Evolutionary conservation across 2,888 invertebrate species (phyloP), one percentile per base, ranked within the genome.

Genomic region (Platycheirus rosarum): DNA sequence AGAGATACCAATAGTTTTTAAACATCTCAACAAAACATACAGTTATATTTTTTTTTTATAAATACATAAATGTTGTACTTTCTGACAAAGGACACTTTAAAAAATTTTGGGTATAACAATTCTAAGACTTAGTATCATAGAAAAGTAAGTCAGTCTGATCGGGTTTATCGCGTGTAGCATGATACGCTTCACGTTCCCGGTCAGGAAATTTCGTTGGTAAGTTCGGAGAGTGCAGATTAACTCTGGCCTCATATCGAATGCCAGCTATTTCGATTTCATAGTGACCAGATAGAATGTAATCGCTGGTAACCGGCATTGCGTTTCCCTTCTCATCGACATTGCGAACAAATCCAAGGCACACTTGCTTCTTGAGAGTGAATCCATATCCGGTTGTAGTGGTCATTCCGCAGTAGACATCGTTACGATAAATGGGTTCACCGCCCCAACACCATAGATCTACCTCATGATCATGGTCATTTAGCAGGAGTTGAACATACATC

Each of bases 331-430:
- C 92, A 88, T 97, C 94, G 23, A 95, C 89, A 88, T 98, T 95
- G 88, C 97, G 95, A 35, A 99, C 94, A 89, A 97, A 98, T 4
- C 98, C 99, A 20, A 99, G 93, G 87, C 98, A 98, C 2, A 99
- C 97, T 92, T 97, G 97, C 91, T 96, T 96, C 87, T 95, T 96
- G 86, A 98, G 95, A 0, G 98, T 98, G 89, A 94, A 98, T 2
- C 98, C 99, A 90, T 97, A 99, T 53, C 97, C 97, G 9, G 98
- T 97, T 1, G 98, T 98, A 0, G 98, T 99, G 8, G 97, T 97
- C 90, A 95, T 94, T 0, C 99, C 99, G 85, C 96, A 96, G 89
- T 95, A 95, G 89, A 94, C 93, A 5, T 97, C 98, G 91, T 99
- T 94, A 57, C 98, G 92, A 90, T 95, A 98, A 86, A 99, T 97